Base-by-base conservation (phyloP, 2,797 vertebrate species). In the Merluccius polli region DNA sequence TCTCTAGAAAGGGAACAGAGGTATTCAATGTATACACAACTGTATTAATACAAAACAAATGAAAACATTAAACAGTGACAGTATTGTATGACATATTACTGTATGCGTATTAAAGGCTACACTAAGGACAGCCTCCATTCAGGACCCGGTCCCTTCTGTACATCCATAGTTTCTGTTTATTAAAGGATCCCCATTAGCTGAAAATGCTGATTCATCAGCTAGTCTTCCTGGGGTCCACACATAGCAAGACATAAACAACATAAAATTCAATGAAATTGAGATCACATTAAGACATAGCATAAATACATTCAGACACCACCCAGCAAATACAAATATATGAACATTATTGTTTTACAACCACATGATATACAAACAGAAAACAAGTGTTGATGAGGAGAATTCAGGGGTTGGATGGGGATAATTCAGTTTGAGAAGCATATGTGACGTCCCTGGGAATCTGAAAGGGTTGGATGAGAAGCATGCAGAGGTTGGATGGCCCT, bases 221-320 rank as follows among this genome's bases (percentile, higher is more conserved):
- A 27, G 59, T n/a, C 21, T 59, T 59, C 21, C 5, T 59, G 44
- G 44, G 44, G 44, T 4, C 52, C 6, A 59, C 52, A 24, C 6
- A n/a, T 59, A n/a, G n/a, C n/a, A 59, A 59, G 21, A 59, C 52
- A 59, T 59, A 24, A 59, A 65, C 59, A 65, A 65, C 59, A 65
- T 12, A 24, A 65, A n/a, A 65, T 65, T 8, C 59, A 65, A 65
- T 27, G n/a, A 27, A 10, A 12, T 4, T 27, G 10, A 2, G n/a
- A 27, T 13, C 59, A 13, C 24, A 27, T 27, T 12, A 27, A 24
- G 59, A 4, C 24, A 12, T 27, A 8, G 7, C 8, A 24, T 10
- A 6, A 59, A 59, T n/a, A n/a, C 48, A 52, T n/a, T 7, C 52
- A 59, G 52, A 59, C 7, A 59, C 21, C 52, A 59, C 9, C 52